Percentiles rank a stretch among this genome's conserved stretches.
phyloP scores from a whole-genome alignment of 2,888 invertebrate species.

The Leptothorax acervorum region DNA sequence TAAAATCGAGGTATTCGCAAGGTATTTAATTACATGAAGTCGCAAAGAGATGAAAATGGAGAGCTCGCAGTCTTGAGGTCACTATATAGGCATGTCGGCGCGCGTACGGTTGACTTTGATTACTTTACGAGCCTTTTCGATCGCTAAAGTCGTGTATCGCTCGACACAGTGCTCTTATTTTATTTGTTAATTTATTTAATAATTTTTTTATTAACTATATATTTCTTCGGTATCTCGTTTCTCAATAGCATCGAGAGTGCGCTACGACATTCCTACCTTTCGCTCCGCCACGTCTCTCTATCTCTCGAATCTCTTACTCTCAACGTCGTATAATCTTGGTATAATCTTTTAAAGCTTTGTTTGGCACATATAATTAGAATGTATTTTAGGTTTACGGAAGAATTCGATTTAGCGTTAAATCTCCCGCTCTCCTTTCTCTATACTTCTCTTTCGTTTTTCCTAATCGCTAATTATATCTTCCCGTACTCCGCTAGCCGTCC shows the following conservation, averaged over 20 bases:
- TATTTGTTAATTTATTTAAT: constrained; percentile 27
- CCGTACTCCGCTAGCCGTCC: not conserved
- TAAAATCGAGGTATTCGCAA: not conserved
- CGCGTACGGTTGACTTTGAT: constrained; percentile 57
- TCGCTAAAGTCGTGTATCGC: constrained; percentile 52
- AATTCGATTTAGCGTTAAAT: constrained; percentile 79
- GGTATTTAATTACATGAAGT: not conserved
- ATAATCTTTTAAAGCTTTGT: constrained; percentile 81
- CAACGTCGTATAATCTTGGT: constrained; percentile 50
- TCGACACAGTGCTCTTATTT: constrained; percentile 49
- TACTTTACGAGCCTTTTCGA: constrained; percentile 46
- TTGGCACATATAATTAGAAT: constrained; percentile 85
- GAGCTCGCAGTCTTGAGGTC: constrained; percentile 42
- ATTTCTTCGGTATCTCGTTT: constrained; percentile 20
- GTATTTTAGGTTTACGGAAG: constrained; percentile 81
- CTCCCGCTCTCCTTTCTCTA: constrained; percentile 43
- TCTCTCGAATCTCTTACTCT: not conserved
- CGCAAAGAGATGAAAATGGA: not conserved
- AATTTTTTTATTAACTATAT: constrained; percentile 37
- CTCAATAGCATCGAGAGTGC: constrained; percentile 40
- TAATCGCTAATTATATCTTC: constrained; percentile 48
- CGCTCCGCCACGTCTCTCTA: not conserved
- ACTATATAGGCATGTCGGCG: constrained; percentile 54
- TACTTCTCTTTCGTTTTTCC: constrained; percentile 42
- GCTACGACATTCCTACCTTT: constrained; percentile 31